Conservation (phyloP, 2,113 vertebrate genomes). For the Chamaetylas fuelleborni region DNA sequence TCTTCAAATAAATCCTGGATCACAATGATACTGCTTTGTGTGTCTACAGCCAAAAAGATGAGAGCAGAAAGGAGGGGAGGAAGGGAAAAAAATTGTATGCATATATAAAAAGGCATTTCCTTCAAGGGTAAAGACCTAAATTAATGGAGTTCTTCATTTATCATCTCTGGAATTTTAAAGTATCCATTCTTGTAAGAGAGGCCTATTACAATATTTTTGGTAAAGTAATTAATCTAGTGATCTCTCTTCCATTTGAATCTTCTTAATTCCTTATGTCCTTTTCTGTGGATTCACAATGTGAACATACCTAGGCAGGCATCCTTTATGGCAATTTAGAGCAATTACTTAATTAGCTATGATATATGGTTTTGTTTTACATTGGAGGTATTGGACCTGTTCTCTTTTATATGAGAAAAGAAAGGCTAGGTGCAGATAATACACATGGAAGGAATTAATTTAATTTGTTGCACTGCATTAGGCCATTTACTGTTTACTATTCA, state of each 20-base stretch:
- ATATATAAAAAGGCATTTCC: constrained; percentile 42
- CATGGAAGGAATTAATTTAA: constrained; percentile 10
- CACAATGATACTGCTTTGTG: constrained; percentile 66
- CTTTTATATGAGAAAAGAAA: constrained; percentile 19
- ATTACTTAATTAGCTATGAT: constrained; percentile 70
- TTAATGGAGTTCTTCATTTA: constrained; percentile 70
- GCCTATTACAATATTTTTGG: constrained; percentile 68
- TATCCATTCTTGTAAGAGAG: constrained; percentile 63
- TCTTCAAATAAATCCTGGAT: constrained; percentile 75
- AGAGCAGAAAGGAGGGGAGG: background rate
- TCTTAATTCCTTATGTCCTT: constrained; percentile 60
- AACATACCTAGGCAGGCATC: constrained; percentile 60
- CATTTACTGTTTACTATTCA: constrained; percentile 6
- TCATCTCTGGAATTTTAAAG: constrained; percentile 61
- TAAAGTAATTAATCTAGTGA: constrained; percentile 73
- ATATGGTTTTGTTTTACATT: constrained; percentile 33
- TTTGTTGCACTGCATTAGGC: background rate
- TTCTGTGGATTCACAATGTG: constrained; percentile 64
- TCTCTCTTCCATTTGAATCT: constrained; percentile 63
- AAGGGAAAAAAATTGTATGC: background rate
- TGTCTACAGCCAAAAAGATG: constrained; percentile 48
- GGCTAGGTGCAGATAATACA: background rate
- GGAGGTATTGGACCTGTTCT: background rate
- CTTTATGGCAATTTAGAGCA: constrained; percentile 65
- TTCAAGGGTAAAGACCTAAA: constrained; percentile 73